These are phyloP conservation scores for Choristoneura rosaceana DNA, from an alignment of 2,888 invertebrate species.

Conservation along the genomic window DNA sequence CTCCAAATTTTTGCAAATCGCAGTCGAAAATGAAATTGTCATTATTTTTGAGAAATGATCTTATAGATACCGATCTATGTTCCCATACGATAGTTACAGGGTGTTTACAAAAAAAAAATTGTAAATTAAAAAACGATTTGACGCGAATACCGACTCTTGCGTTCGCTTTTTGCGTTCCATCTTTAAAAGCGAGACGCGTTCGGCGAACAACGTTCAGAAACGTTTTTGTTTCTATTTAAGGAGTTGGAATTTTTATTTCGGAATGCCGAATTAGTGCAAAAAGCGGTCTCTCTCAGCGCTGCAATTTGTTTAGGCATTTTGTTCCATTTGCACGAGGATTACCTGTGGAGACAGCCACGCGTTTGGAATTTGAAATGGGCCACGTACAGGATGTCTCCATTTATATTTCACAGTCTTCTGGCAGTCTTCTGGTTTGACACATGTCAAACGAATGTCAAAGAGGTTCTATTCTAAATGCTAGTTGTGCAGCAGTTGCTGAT, in stretches of 20 bases:
- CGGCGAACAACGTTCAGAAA: slow-evolving; percentile 64
- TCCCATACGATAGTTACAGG: slow-evolving; percentile 13
- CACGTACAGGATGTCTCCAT: slow-evolving; percentile 61
- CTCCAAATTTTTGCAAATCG: no score
- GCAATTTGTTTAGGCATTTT: slow-evolving; percentile 85
- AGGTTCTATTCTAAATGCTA: no score
- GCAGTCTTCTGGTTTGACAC: no score
- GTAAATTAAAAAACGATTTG: slow-evolving; percentile 21
- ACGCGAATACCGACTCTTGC: slow-evolving; percentile 57
- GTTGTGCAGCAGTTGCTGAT: no score
- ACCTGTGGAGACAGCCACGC: slow-evolving; percentile 54
- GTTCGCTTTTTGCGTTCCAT: slow-evolving; percentile 59
- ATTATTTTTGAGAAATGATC: no score
- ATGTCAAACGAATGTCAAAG: no score
- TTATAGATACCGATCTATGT: no score
- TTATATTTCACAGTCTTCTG: slow-evolving; percentile 1
- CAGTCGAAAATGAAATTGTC: no score
- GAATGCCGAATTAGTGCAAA: slow-evolving; percentile 86
- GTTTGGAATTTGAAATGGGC: slow-evolving; percentile 73
- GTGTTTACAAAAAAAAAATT: slow-evolving; percentile 15
- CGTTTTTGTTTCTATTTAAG: slow-evolving; percentile 75
- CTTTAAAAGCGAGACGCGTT: slow-evolving; percentile 59
- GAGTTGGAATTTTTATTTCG: slow-evolving; percentile 85
- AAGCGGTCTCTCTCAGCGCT: slow-evolving; percentile 74
- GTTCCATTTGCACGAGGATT: slow-evolving; percentile 71